A percentile compares a stretch with the other conserved stretches of the same genome.
phyloP scores from a whole-genome alignment of 2,888 invertebrate species.

The Dinocampus coccinellae region DNA sequence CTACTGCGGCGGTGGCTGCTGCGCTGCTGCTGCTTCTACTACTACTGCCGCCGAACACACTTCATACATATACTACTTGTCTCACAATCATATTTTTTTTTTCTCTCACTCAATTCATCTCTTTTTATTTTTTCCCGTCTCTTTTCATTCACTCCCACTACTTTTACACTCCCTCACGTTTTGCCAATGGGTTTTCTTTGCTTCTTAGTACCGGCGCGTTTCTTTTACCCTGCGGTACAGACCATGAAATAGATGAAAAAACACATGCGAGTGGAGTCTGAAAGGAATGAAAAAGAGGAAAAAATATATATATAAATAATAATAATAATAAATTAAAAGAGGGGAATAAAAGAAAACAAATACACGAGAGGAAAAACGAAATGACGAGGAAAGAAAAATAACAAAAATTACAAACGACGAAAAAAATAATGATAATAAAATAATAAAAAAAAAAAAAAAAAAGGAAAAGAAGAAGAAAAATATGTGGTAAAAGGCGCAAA shows the following conservation, averaged over 20 bases:
- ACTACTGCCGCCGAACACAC: background rate
- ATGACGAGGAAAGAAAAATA: background rate
- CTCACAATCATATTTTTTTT: background rate
- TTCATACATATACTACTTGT: conserved; percentile 17
- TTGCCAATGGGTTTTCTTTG: background rate
- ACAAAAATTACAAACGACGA: background rate
- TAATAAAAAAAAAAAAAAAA: background rate
- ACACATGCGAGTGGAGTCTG: conserved; percentile 11
- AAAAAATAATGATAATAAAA: background rate
- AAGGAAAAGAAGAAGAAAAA: background rate
- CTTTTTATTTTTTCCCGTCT: no score
- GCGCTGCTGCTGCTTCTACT: background rate
- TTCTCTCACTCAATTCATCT: no score
- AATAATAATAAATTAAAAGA: background rate
- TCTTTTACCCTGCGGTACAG: conserved; percentile 6
- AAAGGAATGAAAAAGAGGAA: background rate
- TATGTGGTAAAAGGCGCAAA: background rate
- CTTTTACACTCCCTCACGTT: background rate
- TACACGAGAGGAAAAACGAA: no score
- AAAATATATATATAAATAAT: background rate
- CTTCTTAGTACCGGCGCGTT: conserved; percentile 15
- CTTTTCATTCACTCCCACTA: conserved; percentile 20
- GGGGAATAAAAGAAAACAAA: no score
- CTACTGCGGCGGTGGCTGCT: conserved; percentile 18
- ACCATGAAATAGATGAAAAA: conserved; percentile 17